These are phyloP conservation scores for Erpornis zantholeuca DNA, from an alignment of 2,113 vertebrate genomes.

Conservation along the genomic window DNA sequence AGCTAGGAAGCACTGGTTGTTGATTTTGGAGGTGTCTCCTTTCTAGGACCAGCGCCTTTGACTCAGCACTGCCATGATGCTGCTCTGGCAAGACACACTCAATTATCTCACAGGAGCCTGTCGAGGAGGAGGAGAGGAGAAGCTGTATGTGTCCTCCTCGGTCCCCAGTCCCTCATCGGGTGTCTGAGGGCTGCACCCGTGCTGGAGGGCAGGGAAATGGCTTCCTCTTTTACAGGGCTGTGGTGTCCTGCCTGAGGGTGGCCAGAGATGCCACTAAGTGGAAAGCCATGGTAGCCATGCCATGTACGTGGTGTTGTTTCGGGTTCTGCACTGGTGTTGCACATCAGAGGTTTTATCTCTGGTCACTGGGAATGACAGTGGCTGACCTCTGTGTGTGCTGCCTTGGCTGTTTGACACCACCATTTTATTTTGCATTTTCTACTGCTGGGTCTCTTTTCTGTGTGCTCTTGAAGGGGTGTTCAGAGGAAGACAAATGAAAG, in stretches of 20 bases:
- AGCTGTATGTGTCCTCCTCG: background rate
- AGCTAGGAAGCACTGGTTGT: background rate
- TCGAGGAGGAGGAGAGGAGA: background rate
- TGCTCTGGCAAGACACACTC: background rate
- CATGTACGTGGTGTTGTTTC: background rate
- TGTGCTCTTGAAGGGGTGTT: background rate
- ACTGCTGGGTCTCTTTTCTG: background rate
- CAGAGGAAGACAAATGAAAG: background rate
- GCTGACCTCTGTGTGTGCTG: background rate
- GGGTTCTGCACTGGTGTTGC: background rate
- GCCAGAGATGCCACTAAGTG: background rate
- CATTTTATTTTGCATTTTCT: background rate
- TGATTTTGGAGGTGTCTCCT: constrained; percentile 29
- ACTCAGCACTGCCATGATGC: background rate
- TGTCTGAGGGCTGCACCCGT: background rate
- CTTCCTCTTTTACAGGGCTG: background rate
- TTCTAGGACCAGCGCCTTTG: background rate
- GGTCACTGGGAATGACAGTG: background rate
- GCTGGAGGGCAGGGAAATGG: background rate
- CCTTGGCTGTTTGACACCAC: background rate
- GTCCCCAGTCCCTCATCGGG: background rate
- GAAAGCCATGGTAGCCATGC: background rate
- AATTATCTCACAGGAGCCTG: background rate
- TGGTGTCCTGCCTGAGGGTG: background rate
- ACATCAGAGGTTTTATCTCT: background rate